Percentiles rank a stretch among this genome's conserved stretches.
Evolutionary conservation across 1,140 invertebrate genomes (phyloP).

Genomic region (Wasmannia auropunctata): DNA sequence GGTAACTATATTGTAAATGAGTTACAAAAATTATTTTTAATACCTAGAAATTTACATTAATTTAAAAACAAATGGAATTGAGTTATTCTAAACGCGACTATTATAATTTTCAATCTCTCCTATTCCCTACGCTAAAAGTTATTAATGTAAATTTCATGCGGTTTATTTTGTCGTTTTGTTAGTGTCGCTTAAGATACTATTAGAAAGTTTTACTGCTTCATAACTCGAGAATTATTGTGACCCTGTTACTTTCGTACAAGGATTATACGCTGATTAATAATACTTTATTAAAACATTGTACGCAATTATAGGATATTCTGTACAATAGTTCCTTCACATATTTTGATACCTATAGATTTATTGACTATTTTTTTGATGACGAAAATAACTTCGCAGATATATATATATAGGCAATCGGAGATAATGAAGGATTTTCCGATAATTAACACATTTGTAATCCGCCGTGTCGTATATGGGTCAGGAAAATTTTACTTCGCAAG

Average conservation of each 20-base stretch:
- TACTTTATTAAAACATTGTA: not conserved
- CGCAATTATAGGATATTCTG: not conserved
- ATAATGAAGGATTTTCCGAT: not conserved
- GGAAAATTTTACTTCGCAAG: not conserved
- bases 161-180: no score
- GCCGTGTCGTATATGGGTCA: not conserved
- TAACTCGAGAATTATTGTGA: no score
- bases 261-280: not conserved
- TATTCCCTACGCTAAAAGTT: no score
- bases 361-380: not conserved
- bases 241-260: not conserved
- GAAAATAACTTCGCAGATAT: not conserved
- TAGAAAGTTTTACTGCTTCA: no score
- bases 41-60: not conserved
- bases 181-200: no score
- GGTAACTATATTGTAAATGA: not conserved
- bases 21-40: not conserved
- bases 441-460: not conserved
- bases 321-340: not conserved
- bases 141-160: no score
- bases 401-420: not conserved
- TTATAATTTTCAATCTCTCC: no score
- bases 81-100: no score
- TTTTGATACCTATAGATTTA: not conserved
- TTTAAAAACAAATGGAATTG: no score